Conservation (phyloP, 2,113 vertebrate species). For the Eptesicus fuscus region DNA sequence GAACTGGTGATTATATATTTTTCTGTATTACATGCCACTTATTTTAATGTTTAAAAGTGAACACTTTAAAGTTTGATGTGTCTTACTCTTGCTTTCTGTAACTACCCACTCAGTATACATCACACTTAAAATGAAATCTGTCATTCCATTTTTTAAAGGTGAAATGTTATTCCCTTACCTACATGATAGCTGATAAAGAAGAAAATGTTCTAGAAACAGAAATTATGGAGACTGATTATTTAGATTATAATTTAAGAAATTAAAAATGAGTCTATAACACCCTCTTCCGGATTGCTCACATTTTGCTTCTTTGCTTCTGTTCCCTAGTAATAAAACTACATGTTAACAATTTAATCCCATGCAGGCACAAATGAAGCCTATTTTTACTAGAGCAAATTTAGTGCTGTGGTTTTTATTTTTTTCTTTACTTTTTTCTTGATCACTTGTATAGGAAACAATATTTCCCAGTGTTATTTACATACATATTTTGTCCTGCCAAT, state of each 20-base stretch:
- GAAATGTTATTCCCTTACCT: constrained; percentile 27
- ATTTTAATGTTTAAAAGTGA: constrained; percentile 47
- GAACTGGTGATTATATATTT: constrained; percentile 52
- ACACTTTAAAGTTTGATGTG: constrained; percentile 35
- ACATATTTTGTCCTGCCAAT: constrained; percentile 11
- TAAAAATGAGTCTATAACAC: constrained; percentile 21
- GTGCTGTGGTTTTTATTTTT: background rate
- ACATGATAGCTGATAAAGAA: constrained; percentile 50
- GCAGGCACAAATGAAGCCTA: background rate
- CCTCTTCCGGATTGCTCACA: background rate
- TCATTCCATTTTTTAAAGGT: constrained; percentile 14
- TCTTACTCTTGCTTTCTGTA: constrained; percentile 22
- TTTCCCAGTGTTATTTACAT: constrained; percentile 39
- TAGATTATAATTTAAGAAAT: constrained; percentile 55
- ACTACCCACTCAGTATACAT: constrained; percentile 27
- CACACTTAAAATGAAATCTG: constrained; percentile 29
- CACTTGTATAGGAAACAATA: constrained; percentile 35
- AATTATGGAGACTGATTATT: constrained; percentile 36
- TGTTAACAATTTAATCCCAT: background rate
- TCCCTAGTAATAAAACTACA: background rate
- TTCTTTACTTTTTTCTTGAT: background rate
- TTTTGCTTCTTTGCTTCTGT: background rate
- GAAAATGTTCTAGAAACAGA: constrained; percentile 54
- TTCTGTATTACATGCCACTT: constrained; percentile 40
- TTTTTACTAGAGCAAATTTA: constrained; percentile 29